Base-by-base conservation (phyloP, 1,140 invertebrate species). In the Scylla paramamosain region DNA sequence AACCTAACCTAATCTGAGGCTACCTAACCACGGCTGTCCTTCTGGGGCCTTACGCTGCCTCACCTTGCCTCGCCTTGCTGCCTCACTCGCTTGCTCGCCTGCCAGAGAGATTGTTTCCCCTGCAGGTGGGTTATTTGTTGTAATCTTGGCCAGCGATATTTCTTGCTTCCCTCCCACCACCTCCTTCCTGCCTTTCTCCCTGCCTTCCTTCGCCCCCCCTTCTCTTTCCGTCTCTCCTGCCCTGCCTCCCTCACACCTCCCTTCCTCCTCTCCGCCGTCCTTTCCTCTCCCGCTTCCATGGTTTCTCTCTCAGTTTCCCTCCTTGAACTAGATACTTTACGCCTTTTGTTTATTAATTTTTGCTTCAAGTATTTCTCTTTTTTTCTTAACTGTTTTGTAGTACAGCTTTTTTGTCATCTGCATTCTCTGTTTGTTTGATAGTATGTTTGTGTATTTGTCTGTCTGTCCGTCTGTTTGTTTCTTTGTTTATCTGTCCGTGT, bases 171-270 rank as follows among this genome's bases (percentile, higher is more conserved):
- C 86, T 46, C 86, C 86, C 45, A 25, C 45, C 31, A 3, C 10
- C 28, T 31, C 31, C 31, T 32, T 12, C n/a, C 29, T 32, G 4
- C 31, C 31, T n/a, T 88, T 28, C 86, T 45, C 31, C 31, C 45
- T 88, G 14, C 45, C 29, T 88, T 88, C 86, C 86, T 88, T 32
- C 16, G 1, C 29, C 16, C 31, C 86, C 29, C 10, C 10, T 29
- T 88, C 16, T 46, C 39, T 45, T 29, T 28, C n/a, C 86, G 4
- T 28, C 29, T 28, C 32, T 28, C 29, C 86, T 88, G 0, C n/a
- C 86, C 31, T 88, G n/a, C n/a, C 31, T 88, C 86, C 29, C 31
- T n/a, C n/a, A n/a, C n/a, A n/a, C n/a, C n/a, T 88, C 86, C 16
- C 31, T 46, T 29, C 86, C 14, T 88, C 86, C 86, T 16, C 25